Base-by-base conservation (phyloP, 1,140 invertebrate species). In the Rhyzopertha dominica region DNA sequence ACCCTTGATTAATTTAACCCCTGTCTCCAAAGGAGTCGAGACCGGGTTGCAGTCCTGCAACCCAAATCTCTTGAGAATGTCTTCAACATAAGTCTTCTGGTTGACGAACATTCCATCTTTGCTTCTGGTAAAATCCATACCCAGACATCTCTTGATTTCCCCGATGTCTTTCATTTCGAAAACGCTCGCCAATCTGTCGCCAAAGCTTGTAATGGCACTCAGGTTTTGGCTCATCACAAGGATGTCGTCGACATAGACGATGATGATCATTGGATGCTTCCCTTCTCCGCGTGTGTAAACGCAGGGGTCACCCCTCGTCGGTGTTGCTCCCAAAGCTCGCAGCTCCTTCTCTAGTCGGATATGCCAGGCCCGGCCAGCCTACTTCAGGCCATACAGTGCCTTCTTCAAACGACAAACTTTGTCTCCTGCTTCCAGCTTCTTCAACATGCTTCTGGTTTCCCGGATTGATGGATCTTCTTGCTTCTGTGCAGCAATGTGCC, bases 371-470 rank as follows among this genome's bases (percentile, higher is more conserved):
- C 47, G 40, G 13, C 59, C 47, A 3, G 62, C 49, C 34, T 67
- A 61, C 34, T 66, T 63, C 4, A 68, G 35, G 1, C 63, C 65
- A 49, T 68, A 68, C 13, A 68, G 35, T 3, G 65, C 38, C 29
- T 57, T 51, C n/a, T 49, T 47, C 7, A 49, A 10, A 12, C 35
- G 1, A 18, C 26, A 16, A 16, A 36, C 43, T 4, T 28, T 32
- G 10, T 29, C 25, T 10, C 23, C 17, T 32, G 41, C 25, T 32
- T 32, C 16, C 7, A 7, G 7, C 16, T 8, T 5, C 7, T 32
- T 5, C 16, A 7, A 14, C 7, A 7, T 14, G 23, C 17, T n/a
- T 8, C 24, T 7, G 7, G n/a, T 26, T 8, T 8, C 24, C 7
- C 24, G 7, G 7, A 7, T n/a, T 7, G 7, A 26, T n/a, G 24